Base-by-base conservation (phyloP, 2,113 vertebrate species). In the Seriola dumerili region DNA sequence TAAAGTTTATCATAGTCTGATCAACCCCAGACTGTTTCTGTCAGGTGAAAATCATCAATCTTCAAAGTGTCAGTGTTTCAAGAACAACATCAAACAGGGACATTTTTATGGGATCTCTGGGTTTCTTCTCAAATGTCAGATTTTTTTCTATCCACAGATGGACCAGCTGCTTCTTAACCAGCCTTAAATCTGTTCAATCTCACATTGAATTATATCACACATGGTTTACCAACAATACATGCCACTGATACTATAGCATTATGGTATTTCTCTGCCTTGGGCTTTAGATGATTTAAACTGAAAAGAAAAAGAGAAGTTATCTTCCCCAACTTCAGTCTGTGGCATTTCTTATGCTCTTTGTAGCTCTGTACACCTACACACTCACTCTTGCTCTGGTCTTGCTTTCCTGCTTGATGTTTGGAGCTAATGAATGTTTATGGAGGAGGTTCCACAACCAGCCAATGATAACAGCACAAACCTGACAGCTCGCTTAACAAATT, bases 311-410 rank as follows among this genome's bases (percentile, higher is more conserved):
- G n/a, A 72, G 38, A 63, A 55, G 21, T 66, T 75, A 1, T 72
- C 6, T 52, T 52, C 40, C 29, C 29, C 21, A 34, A 19, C 64
- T 57, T 69, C 50, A 23, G 65, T 73, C 61, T 74, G 65, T 0
- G 19, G 62, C 36, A 69, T 89, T 73, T 73, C 67, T 40, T 48
- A 84, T 85, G 79, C 82, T 87, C 85, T 89, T 80, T 89, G 88
- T 75, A 72, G 73, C 61, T n/a, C 70, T 36, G 21, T 46, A 83
- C 83, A 78, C 83, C 73, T 78, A 64, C 84, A 77, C 80, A 72
- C 79, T 55, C n/a, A 14, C 55, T 52, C 58, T 34, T 19, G 46
- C 67, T 14, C 21, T 44, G 75, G 54, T 40, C 76, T 52, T 62
- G 25, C 76, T 71, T 78, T 54, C 76, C 52, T 40, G 42, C 76